Conservation (phyloP, 2,888 invertebrate genomes). For the Neria commutata region DNA sequence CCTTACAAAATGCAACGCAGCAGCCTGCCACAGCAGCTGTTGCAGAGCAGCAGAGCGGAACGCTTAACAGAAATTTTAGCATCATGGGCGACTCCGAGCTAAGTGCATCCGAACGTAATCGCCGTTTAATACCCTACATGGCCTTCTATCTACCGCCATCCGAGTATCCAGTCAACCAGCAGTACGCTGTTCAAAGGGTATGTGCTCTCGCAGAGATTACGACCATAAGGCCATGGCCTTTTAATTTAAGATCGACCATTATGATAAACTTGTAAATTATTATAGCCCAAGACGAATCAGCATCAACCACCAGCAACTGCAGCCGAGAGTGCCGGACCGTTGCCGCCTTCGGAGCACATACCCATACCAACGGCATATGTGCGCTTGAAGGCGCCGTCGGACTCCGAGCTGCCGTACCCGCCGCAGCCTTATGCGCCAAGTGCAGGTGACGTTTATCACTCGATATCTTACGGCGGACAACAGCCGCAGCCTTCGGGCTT, state of each 20-base stretch:
- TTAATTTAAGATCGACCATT: no score
- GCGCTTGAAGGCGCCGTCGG: constrained; percentile 39
- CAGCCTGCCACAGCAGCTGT: constrained; percentile 11
- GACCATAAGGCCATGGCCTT: no score
- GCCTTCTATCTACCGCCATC: constrained; percentile 75
- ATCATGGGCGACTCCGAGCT: constrained; percentile 48
- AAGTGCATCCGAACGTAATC: constrained; percentile 67
- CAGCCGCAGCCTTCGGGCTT: constrained; percentile 36
- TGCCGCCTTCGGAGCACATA: constrained; percentile 44
- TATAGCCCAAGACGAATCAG: background rate
- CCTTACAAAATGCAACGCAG: constrained; percentile 32
- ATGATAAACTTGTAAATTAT: background rate
- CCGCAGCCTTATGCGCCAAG: constrained; percentile 25
- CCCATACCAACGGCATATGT: constrained; percentile 55
- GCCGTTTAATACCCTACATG: constrained; percentile 82
- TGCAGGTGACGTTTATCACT: constrained; percentile 51
- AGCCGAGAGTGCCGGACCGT: constrained; percentile 34
- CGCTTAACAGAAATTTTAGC: no score
- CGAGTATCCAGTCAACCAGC: constrained; percentile 64
- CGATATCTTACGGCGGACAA: constrained; percentile 40
- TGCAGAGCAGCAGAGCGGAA: no score
- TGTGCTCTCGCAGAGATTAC: constrained; percentile 14
- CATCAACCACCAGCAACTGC: constrained; percentile 29
- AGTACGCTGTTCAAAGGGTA: constrained; percentile 53
- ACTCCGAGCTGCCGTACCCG: constrained; percentile 20